phyloP scores from a whole-genome alignment of 2,113 vertebrate genomes.

The Crotalus helleri region DNA sequence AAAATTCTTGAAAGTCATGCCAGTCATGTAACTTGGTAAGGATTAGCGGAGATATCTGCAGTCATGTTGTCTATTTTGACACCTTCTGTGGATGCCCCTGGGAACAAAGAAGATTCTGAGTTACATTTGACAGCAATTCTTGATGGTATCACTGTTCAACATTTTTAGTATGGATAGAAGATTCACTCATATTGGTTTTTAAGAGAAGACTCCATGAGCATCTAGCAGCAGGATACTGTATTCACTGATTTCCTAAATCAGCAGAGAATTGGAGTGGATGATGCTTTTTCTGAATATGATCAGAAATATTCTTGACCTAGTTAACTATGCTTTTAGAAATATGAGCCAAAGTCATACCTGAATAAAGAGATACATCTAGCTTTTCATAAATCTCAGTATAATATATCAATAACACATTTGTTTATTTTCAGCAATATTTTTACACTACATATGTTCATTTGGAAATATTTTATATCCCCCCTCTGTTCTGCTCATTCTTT shows the following conservation, averaged over 20 bases:
- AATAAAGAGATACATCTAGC: not conserved
- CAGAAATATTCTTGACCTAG: not conserved
- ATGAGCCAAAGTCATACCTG: not conserved
- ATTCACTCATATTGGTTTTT: not conserved
- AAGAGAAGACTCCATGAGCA: not conserved
- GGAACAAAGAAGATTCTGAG: not conserved
- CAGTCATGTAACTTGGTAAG: not conserved
- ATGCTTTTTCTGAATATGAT: not conserved
- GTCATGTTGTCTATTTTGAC: not conserved
- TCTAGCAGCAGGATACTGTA: not conserved
- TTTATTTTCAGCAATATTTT: not conserved
- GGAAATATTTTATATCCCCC: not conserved
- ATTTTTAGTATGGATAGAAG: not conserved
- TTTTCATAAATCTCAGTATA: not conserved
- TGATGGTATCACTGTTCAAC: not conserved
- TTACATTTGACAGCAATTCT: not conserved
- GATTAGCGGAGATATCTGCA: not conserved
- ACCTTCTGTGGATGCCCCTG: not conserved
- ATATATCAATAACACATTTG: not conserved
- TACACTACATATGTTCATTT: slow-evolving; percentile 2
- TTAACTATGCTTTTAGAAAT: not conserved
- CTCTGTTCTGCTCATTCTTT: not conserved
- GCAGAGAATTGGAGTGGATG: not conserved
- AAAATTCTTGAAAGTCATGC: not conserved
- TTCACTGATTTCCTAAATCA: not conserved